phyloP scores from a whole-genome alignment of 1,140 invertebrate species.

The Schlechtendalia chinensis region DNA sequence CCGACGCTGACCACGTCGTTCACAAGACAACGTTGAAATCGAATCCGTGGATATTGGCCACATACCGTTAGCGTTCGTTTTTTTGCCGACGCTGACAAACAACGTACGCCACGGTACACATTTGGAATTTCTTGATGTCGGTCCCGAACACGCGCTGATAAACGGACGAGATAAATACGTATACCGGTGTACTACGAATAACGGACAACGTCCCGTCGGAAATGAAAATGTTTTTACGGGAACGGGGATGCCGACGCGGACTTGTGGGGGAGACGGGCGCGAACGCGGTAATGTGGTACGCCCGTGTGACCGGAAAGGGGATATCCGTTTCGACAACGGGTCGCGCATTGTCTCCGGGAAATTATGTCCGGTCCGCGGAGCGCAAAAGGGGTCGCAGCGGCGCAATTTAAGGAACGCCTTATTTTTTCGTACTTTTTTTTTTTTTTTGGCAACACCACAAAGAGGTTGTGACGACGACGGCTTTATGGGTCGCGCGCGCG shows the following conservation, averaged over 20 bases:
- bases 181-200: background rate
- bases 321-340: slow-evolving; percentile 17
- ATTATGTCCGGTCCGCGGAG: background rate
- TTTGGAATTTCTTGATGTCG: too few relatives aligned
- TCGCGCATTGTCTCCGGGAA: background rate
- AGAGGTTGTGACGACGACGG: background rate
- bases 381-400: slow-evolving; percentile 13
- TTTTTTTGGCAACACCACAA: slow-evolving; percentile 12
- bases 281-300: background rate
- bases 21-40: too few relatives aligned
- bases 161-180: background rate
- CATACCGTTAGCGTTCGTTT: too few relatives aligned
- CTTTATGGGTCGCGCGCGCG: background rate
- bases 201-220: background rate
- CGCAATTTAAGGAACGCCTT: slow-evolving; percentile 7
- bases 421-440: background rate
- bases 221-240: background rate
- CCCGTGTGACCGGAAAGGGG: slow-evolving; percentile 8
- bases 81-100: too few relatives aligned
- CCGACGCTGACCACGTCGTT: too few relatives aligned
- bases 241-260: too few relatives aligned
- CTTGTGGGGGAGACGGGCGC: too few relatives aligned
- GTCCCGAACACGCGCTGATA: too few relatives aligned
- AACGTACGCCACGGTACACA: too few relatives aligned
- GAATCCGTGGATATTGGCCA: too few relatives aligned